Base-by-base conservation (phyloP, 1,140 invertebrate species). In the Scaptodrosophila lebanonensis region DNA sequence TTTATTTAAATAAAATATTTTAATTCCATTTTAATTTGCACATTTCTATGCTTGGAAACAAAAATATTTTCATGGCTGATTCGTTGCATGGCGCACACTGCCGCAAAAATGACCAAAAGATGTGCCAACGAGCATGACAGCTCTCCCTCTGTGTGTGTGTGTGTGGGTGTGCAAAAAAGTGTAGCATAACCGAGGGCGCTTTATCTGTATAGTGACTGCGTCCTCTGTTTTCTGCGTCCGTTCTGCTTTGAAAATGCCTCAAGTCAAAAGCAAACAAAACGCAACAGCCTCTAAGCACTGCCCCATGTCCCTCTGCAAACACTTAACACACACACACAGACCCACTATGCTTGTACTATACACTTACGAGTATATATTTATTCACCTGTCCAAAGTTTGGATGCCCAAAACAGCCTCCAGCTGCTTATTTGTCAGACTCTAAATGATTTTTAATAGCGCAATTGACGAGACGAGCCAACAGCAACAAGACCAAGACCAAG, bases 371-470 rank as follows among this genome's bases (percentile, higher is more conserved):
- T n/a, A n/a, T n/a, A n/a, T n/a, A n/a, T n/a, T n/a, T n/a, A n/a
- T n/a, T 8, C 22, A 25, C 22, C 12, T 22, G 52, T 15, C 12
- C 8, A 29, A 18, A 18, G 15, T 29, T 45, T 13, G 16, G 35
- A 35, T 45, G 44, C 44, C 49, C 57, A 63, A 62, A 65, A 47
- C 64, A 52, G 61, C 35, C 51, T 66, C 42, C 61, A 58, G 61
- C 61, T 63, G 66, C 49, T 68, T 68, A 47, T 68, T 68, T 68
- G 58, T 63, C 59, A 52, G 60, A 70, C 52, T 64, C 48, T 70
- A 70, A 70, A 70, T 70, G 67, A 70, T 70, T 70, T 66, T 70
- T 70, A 70, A 70, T 70, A 70, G 61, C 67, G 67, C 67, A 50
- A 70, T 70, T 70, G 67, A 60, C 69, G 3, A 60, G 54, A 63